phyloP scores from a whole-genome alignment of 2,888 invertebrate genomes.

The Latrodectus elegans region DNA sequence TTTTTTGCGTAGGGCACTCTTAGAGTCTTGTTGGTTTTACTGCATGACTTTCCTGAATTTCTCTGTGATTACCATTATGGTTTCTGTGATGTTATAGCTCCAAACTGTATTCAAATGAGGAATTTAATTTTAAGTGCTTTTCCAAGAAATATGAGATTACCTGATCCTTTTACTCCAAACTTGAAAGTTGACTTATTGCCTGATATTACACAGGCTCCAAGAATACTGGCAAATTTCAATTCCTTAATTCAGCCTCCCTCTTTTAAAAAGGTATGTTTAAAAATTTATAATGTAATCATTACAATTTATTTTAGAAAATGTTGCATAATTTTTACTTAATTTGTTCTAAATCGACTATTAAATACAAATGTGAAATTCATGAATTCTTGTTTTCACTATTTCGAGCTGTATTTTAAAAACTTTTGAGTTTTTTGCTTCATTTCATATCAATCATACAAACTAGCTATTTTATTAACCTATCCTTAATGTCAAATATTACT shows the following conservation, averaged over 20 bases:
- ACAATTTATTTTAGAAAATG: not conserved
- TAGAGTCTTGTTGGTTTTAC: slow-evolving; percentile 91
- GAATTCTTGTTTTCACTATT: too few relatives aligned
- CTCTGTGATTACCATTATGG: slow-evolving; percentile 99
- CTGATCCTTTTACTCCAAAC: slow-evolving; percentile 99
- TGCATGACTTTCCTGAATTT: slow-evolving; percentile 99
- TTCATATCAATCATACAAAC: too few relatives aligned
- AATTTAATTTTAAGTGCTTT: slow-evolving; percentile 98
- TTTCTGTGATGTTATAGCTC: slow-evolving; percentile 99
- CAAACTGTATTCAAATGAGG: slow-evolving; percentile 98
- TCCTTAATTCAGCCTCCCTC: slow-evolving; percentile 88
- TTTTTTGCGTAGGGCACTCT: slow-evolving; percentile 80
- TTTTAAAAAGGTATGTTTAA: slow-evolving; percentile 84
- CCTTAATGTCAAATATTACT: too few relatives aligned
- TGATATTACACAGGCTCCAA: slow-evolving; percentile 90
- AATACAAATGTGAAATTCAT: too few relatives aligned
- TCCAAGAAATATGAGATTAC: slow-evolving; percentile 97
- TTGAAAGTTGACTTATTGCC: slow-evolving; percentile 93
- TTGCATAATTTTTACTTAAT: not conserved
- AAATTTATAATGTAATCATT: not conserved
- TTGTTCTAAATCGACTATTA: too few relatives aligned
- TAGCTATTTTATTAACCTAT: too few relatives aligned
- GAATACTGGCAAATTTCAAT: slow-evolving; percentile 90
- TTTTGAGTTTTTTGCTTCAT: too few relatives aligned
- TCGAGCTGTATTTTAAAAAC: too few relatives aligned